phyloP scores from a whole-genome alignment of 2,888 invertebrate genomes.

The Protophormia terraenovae region DNA sequence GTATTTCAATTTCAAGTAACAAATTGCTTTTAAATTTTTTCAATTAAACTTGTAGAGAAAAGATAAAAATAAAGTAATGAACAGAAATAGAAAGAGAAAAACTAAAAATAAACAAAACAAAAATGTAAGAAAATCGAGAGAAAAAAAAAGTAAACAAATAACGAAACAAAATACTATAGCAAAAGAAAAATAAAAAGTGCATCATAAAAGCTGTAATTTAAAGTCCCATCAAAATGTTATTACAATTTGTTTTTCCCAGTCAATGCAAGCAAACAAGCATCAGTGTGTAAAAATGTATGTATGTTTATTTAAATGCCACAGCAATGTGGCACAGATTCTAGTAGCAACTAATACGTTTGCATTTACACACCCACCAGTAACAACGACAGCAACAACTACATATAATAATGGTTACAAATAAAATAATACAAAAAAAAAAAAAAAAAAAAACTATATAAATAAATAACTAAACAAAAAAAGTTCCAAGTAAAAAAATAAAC shows the following conservation, averaged over 20 bases:
- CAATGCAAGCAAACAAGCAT: no score
- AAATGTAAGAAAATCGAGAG: background rate
- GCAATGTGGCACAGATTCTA: constrained; percentile 29
- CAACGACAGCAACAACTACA: constrained; percentile 10
- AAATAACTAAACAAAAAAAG: background rate
- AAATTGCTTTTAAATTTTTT: constrained; percentile 56
- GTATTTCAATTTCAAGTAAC: constrained; percentile 47
- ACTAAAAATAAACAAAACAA: background rate
- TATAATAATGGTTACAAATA: constrained; percentile 37
- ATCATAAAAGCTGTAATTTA: constrained; percentile 65
- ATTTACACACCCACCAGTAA: no score
- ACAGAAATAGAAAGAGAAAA: background rate
- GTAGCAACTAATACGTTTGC: no score
- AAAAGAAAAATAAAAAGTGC: constrained; percentile 32
- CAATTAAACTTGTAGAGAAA: constrained; percentile 52
- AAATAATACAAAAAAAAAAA: no score
- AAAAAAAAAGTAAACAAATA: background rate
- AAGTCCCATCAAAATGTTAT: constrained; percentile 66
- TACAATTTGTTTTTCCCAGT: constrained; percentile 60
- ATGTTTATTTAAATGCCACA: background rate
- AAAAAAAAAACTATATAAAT: no score
- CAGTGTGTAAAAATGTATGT: background rate
- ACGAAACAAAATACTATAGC: background rate
- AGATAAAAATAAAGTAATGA: constrained; percentile 36
- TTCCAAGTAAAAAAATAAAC: constrained; percentile 17